Base-by-base conservation (phyloP, 2,113 vertebrate species). In the Penelope pileata region DNA sequence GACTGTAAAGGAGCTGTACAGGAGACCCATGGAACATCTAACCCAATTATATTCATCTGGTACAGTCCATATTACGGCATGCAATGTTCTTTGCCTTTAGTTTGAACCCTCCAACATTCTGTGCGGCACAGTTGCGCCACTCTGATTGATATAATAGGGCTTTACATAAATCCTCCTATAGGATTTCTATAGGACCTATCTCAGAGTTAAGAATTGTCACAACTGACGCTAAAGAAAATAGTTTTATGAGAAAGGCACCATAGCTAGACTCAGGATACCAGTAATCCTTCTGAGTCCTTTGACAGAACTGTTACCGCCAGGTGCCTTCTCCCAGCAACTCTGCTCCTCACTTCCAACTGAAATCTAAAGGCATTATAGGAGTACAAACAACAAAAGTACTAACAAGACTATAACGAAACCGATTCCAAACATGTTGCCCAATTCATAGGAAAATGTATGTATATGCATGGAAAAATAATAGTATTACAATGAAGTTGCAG, bases 151-250 rank as follows among this genome's bases (percentile, higher is more conserved):
- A 36, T 4, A 24, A 50, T 21, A 38, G 16, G 47, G 12, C 29
- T 51, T 29, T 23, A 66, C 21, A 45, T n/a, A 32, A 19, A 45
- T 13, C 32, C 30, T 60, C 40, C 72, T 74, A 67, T 24, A 73
- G 60, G 15, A 23, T 47, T n/a, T n/a, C n/a, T n/a, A n/a, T n/a
- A n/a, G n/a, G n/a, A 62, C 26, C 27, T 45, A 11, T 34, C 51
- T 73, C 22, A 58, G 27, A 68, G 21, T 34, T 63, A 19, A 60
- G 21, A 73, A 62, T 6, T 82, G 45, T 43, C 45, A 54, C 58
- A 66, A 30, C 0, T 42, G 32, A 36, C 24, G 42, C 6, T 6
- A 30, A 7, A 68, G 73, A 68, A 69, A 47, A n/a, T 0, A 1
- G n/a, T 14, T 75, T 59, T 43, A 32, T 16, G 30, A 23, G 56